Conservation (phyloP, 1,140 invertebrate species). For the Euglossa dilemma region DNA sequence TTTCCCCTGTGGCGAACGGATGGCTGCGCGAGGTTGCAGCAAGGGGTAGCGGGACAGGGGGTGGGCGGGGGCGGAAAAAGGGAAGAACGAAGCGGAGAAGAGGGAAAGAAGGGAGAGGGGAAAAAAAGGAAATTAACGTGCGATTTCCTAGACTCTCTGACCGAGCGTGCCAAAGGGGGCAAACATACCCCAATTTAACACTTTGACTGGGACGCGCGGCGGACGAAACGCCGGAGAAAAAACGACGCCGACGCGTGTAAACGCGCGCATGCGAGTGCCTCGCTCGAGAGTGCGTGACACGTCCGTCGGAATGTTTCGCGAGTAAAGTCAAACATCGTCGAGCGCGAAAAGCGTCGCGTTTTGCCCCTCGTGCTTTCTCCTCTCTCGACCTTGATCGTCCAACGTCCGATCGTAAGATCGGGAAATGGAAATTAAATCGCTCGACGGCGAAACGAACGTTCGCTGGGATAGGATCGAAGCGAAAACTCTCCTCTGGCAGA, state of each 20-base stretch:
- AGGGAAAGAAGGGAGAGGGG: not conserved
- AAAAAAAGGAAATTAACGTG: constrained; percentile 55
- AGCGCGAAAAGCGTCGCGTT: not conserved
- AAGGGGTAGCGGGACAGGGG: not conserved
- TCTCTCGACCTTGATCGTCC: too few species aligned
- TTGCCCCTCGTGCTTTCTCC: not conserved
- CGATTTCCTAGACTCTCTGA: constrained; percentile 59
- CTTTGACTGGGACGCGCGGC: constrained; percentile 44
- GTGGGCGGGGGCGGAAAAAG: not conserved
- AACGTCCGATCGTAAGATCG: too few species aligned
- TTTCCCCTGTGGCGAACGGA: constrained; percentile 63
- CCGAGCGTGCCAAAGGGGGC: constrained; percentile 48
- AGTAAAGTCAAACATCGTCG: constrained; percentile 9
- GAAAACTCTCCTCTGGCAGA: too few species aligned
- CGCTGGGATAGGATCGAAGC: too few species aligned
- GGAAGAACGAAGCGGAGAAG: not conserved
- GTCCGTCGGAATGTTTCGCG: not conserved
- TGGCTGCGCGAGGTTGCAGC: not conserved
- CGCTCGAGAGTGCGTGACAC: not conserved
- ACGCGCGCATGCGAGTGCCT: not conserved
- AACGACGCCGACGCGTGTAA: not conserved
- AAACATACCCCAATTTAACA: constrained; percentile 59
- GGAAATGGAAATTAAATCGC: too few species aligned
- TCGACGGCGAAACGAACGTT: too few species aligned
- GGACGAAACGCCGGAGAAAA: constrained; percentile 11